Evolutionary conservation across 2,113 vertebrate species (phyloP), one percentile per base, ranked within the genome.

Genomic region (Cottus gobio): DNA sequence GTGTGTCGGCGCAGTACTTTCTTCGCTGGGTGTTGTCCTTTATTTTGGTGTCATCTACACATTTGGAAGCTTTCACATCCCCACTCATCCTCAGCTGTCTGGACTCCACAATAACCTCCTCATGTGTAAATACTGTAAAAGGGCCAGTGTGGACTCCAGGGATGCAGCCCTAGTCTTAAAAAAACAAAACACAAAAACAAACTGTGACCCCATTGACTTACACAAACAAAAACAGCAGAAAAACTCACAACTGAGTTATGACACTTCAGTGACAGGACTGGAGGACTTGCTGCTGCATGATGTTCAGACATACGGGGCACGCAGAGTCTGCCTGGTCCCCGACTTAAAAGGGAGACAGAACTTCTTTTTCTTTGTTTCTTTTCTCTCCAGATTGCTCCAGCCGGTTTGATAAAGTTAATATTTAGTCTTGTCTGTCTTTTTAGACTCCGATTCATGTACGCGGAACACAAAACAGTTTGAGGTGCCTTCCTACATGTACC

Each of bases 401-500:
- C 30, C 67, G 4, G 30, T 62, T 57, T 54, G 15, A 58, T 68
- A 48, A 63, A 71, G 20, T 71, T 61, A 12, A 18, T 22, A n/a
- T 72, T 80, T 70, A 46, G 60, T 74, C 60, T 56, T 11, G 28
- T 82, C 58, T 87, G 79, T 85, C 61, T 54, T 57, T 79, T 42
- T 46, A 50, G 58, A 58, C 63, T 68, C 34, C 39, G 71, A 80
- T 37, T 66, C 58, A 3, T 20, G 11, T 50, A 54, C 66, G 24
- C 62, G 72, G 50, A 79, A 78, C 72, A 77, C 83, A 77, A 60
- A 75, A 63, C 83, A 71, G 77, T 82, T 79, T 71, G 54, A 87
- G 88, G 91, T 93, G 92, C 91, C 92, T 93, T 93, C 79, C 73
- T 91, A 72, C 77, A 66, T n/a, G 82, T 90, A 92, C 89, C 89